Conservation (phyloP, 2,888 invertebrate genomes). For the Drosophila putrida region DNA sequence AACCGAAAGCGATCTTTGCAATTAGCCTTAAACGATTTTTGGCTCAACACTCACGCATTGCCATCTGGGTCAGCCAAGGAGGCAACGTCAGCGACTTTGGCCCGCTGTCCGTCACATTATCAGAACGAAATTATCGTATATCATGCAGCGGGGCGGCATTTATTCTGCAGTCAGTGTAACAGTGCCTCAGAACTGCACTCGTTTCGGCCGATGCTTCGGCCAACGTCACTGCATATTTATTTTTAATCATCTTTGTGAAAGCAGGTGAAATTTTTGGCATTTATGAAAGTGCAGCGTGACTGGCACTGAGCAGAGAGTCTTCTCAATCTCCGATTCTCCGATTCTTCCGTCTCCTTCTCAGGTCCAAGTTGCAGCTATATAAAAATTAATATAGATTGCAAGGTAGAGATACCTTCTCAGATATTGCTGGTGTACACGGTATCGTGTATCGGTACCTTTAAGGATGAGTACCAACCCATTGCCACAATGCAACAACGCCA, state of each 20-base stretch:
- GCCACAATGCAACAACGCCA: constrained; percentile 32
- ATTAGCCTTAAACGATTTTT: constrained; percentile 83
- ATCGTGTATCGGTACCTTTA: constrained; percentile 23
- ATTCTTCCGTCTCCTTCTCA: background rate
- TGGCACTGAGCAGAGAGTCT: constrained; percentile 46
- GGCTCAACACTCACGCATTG: constrained; percentile 80
- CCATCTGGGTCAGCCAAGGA: constrained; percentile 69
- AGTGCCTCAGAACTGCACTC: constrained; percentile 63
- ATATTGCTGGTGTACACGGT: constrained; percentile 35
- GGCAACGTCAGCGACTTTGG: constrained; percentile 14
- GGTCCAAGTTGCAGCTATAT: constrained; percentile 42
- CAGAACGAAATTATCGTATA: constrained; percentile 82
- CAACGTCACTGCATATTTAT: constrained; percentile 75
- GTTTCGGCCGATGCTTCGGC: constrained; percentile 38
- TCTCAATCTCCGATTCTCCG: background rate
- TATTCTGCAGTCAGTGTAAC: constrained; percentile 6
- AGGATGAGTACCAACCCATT: constrained; percentile 29
- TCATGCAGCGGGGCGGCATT: constrained; percentile 62
- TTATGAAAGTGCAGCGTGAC: constrained; percentile 82
- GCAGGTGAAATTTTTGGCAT: constrained; percentile 84
- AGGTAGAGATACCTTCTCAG: constrained; percentile 67
- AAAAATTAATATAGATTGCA: constrained; percentile 83
- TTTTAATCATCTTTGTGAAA: constrained; percentile 83
- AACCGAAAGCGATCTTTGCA: constrained; percentile 81
- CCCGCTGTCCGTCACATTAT: constrained; percentile 79